phyloP scores from a whole-genome alignment of 2,797 vertebrate genomes.

The Balearica regulorum region DNA sequence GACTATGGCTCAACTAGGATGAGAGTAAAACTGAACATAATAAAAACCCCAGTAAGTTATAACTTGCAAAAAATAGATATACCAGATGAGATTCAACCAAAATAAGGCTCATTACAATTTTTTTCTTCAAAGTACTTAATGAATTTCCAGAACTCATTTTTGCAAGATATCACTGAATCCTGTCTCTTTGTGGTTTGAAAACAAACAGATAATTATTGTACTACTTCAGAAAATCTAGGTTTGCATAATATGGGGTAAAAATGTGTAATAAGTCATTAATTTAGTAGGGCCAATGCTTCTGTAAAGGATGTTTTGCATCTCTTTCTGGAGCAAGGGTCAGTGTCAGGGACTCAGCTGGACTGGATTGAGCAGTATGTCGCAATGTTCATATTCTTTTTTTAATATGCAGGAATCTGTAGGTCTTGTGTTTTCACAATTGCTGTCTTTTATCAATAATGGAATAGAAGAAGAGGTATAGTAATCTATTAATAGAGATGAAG shows the following conservation, averaged over 20 bases:
- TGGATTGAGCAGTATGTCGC: not conserved
- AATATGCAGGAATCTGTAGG: not conserved
- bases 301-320: not conserved
- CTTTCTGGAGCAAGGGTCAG: not conserved
- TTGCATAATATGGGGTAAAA: not conserved
- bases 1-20: not conserved
- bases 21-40: not conserved
- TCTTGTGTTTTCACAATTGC: not conserved
- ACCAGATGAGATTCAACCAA: not conserved
- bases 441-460: not conserved
- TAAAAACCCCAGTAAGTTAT: not conserved
- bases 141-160: not conserved
- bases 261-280: not conserved
- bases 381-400: not conserved
- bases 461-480: not conserved
- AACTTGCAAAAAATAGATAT: not conserved
- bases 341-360: not conserved
- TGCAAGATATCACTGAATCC: not conserved
- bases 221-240: not conserved
- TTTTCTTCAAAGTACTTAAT: not conserved
- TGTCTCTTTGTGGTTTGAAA: not conserved
- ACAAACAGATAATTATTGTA: not conserved
- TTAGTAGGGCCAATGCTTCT: not conserved
- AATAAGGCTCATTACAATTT: not conserved
- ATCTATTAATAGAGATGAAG: not conserved